A percentile compares a stretch with the other conserved stretches of the same genome.
phyloP scores from a whole-genome alignment of 2,888 invertebrate species.

The Neoaliturus tenellus region DNA sequence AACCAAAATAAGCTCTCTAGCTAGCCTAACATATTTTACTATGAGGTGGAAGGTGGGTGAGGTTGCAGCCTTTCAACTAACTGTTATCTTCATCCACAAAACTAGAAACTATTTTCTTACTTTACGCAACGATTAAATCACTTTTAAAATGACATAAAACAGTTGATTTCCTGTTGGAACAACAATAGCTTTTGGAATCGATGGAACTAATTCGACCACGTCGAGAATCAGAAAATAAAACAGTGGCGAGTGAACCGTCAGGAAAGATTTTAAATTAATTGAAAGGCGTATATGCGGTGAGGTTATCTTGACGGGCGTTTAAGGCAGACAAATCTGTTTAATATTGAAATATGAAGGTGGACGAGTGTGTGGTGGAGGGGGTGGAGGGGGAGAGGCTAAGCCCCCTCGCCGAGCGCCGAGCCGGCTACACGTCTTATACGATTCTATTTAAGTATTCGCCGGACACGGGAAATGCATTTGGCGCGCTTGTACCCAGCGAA shows the following conservation, averaged over 20 bases:
- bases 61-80: too few species aligned
- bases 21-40: too few species aligned
- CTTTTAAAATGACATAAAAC: too few species aligned
- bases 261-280: constrained; percentile 35
- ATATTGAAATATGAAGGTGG: constrained; percentile 47
- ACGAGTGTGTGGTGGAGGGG: too few species aligned
- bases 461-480: constrained; percentile 56
- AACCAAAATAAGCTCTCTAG: too few species aligned
- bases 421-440: constrained; percentile 48
- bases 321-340: constrained; percentile 46
- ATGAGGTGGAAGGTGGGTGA: too few species aligned
- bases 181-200: background rate
- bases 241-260: constrained; percentile 18
- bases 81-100: too few species aligned
- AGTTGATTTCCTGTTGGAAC: background rate
- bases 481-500: constrained; percentile 40
- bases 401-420: background rate
- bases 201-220: background rate
- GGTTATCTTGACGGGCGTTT: constrained; percentile 50
- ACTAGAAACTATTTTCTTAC: too few species aligned
- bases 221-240: constrained; percentile 19
- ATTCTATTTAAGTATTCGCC: constrained; percentile 54
- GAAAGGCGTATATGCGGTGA: constrained; percentile 45
- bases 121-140: too few species aligned
- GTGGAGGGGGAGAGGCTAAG: background rate